Base-by-base conservation (phyloP, 2,113 vertebrate species). In the Aleadryas rufinucha region DNA sequence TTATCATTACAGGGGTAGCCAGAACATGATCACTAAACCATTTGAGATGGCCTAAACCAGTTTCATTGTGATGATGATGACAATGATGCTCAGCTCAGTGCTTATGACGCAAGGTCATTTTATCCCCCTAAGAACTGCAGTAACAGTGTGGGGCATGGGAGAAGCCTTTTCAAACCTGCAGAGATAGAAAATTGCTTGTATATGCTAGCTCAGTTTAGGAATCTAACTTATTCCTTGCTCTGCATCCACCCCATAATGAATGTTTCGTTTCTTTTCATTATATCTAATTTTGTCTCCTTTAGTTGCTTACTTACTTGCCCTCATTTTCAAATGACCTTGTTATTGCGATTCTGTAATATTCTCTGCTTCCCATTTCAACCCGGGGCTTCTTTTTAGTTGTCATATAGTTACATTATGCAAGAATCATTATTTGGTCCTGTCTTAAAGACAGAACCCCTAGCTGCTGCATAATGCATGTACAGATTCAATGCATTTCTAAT, bases 401-500 rank as follows among this genome's bases (percentile, higher is more conserved):
- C 75, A 50, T 88, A 86, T 69, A 91, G 57, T 77, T 85, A 76
- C 64, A 95, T 92, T 95, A 93, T 86, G 91, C 84, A 95, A 95
- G 74, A 91, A 79, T 95, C 77, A 86, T 96, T 89, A 86, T 95
- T 97, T 17, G 10, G 50, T 85, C 53, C 64, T 71, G 53, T 88
- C 88, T 95, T 95, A 94, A 88, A 93, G 83, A 97, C n/a, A 89
- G 91, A 95, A 92, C 52, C 42, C 74, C 77, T 66, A 57, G 81
- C 90, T 96, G 64, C 90, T 97, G 76, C 93, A 97, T 97, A 96
- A 95, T 95, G 77, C 95, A 96, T 94, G 64, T 74, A 87, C 45
- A 78, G 63, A 94, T 80, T 91, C 93, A 90, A 96, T 96, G 93
- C 95, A 97, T 96, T 97, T 92, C 93, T 96, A 96, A 97, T 96